Evolutionary conservation across 1,140 invertebrate species (phyloP).

Genomic region (Pinna nobilis): DNA sequence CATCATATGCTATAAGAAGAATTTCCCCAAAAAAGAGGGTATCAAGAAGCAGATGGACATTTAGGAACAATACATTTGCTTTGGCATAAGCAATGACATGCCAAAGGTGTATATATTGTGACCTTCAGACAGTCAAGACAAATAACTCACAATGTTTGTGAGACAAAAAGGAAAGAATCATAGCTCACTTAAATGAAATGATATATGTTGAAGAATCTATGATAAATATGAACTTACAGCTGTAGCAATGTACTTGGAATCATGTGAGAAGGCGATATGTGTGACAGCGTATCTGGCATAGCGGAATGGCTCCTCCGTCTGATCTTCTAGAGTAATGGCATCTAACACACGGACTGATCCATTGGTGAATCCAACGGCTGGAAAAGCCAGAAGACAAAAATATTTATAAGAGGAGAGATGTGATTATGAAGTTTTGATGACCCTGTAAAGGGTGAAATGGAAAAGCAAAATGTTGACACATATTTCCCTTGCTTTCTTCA

Average conservation of each 20-base stretch:
- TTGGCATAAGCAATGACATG: no score
- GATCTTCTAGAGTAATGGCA: slow-evolving; percentile 69
- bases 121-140: background rate
- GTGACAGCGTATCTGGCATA: slow-evolving; percentile 72
- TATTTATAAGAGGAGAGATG: background rate
- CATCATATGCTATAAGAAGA: no score
- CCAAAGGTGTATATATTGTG: background rate
- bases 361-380: slow-evolving; percentile 74
- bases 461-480: no score
- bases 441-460: no score
- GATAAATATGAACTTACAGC: slow-evolving; percentile 64
- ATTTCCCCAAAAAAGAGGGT: no score
- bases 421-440: no score
- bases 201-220: no score
- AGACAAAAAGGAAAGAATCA: background rate
- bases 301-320: slow-evolving; percentile 65
- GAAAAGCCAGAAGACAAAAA: slow-evolving; percentile 30
- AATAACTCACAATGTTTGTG: background rate
- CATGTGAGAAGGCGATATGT: slow-evolving; percentile 72
- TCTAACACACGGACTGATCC: slow-evolving; percentile 70
- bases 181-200: background rate
- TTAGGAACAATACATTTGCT: no score
- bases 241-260: slow-evolving; percentile 72
- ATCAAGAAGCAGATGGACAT: no score
- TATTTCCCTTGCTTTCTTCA: no score